Conservation (phyloP, 2,888 invertebrate species). For the Eubasilissa splendida region DNA sequence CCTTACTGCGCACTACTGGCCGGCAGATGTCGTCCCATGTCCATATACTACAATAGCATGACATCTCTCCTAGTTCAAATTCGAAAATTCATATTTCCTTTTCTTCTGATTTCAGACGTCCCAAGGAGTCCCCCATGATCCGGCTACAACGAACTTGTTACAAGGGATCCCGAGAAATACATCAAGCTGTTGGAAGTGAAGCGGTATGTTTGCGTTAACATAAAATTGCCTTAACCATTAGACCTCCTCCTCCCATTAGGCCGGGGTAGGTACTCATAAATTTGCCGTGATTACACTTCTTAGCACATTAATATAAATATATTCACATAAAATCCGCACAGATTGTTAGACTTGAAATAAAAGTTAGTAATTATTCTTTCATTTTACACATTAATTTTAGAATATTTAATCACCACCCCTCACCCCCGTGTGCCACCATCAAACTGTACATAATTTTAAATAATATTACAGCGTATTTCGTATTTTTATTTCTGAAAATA, state of each 20-base stretch:
- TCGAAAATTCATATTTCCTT: not conserved
- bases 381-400: too few relatives aligned
- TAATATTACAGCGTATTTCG: too few relatives aligned
- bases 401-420: too few relatives aligned
- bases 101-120: not conserved
- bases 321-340: not conserved
- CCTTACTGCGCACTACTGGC: too few relatives aligned
- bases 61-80: not conserved
- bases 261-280: conserved; percentile 3
- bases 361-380: not conserved
- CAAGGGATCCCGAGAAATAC: not conserved
- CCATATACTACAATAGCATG: too few relatives aligned
- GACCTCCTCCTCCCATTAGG: not conserved
- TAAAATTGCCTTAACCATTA: conserved; percentile 8
- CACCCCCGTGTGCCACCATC: too few relatives aligned
- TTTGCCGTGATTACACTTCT: not conserved
- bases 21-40: too few relatives aligned
- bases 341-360: not conserved
- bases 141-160: not conserved
- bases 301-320: conserved; percentile 5
- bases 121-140: not conserved
- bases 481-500: too few relatives aligned
- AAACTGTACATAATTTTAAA: too few relatives aligned
- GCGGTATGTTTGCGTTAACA: not conserved
- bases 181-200: not conserved